phyloP scores from a whole-genome alignment of 2,797 vertebrate species.

The Chelonia mydas region DNA sequence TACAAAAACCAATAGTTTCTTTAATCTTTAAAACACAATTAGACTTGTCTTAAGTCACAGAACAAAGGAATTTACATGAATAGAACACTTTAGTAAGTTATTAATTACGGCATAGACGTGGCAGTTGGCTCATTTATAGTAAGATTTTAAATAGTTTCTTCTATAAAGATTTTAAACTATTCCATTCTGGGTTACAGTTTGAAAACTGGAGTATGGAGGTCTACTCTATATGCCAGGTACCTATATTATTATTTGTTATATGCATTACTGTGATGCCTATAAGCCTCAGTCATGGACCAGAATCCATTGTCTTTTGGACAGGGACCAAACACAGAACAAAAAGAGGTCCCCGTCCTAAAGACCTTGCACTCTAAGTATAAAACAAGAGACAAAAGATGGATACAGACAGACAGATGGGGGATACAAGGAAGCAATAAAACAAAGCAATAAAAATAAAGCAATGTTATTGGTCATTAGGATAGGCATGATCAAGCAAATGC shows the following conservation, averaged over 20 bases:
- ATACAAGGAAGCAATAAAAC: neutral
- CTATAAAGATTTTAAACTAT: neutral
- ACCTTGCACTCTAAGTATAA: neutral
- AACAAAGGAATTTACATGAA: slow-evolving; percentile 45
- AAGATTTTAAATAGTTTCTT: slow-evolving; percentile 46
- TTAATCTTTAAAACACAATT: slow-evolving; percentile 64
- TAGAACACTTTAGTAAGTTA: slow-evolving; percentile 32
- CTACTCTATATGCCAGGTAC: neutral
- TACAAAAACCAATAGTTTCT: slow-evolving; percentile 51
- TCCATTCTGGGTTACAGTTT: neutral
- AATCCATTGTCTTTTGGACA: neutral
- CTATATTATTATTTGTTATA: neutral
- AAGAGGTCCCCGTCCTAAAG: neutral
- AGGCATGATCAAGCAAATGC: neutral
- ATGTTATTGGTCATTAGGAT: neutral
- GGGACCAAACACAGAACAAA: neutral
- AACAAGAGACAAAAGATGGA: neutral
- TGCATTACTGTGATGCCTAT: neutral
- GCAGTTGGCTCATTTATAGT: slow-evolving; percentile 42
- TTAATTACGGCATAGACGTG: slow-evolving; percentile 37
- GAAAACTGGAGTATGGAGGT: neutral
- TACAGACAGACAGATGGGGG: neutral
- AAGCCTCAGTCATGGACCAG: neutral
- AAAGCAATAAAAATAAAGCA: too few species aligned
- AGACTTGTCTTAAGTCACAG: slow-evolving; percentile 48